Evolutionary conservation across 1,140 invertebrate species (phyloP).

Genomic region (Parapsyche elsis): DNA sequence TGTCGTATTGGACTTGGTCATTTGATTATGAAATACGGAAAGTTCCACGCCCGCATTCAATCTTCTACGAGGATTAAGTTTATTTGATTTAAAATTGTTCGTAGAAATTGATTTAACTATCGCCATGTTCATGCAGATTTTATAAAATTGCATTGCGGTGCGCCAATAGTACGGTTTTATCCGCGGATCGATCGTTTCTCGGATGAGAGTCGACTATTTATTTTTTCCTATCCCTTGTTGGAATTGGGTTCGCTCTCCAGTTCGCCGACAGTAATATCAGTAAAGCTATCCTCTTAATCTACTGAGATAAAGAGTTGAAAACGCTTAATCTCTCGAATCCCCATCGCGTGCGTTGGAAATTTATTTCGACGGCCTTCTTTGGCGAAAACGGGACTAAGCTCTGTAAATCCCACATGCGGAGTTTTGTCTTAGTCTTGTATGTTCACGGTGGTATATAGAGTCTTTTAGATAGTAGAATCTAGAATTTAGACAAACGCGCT

Average conservation of each 20-base stretch:
- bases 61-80: too few species aligned
- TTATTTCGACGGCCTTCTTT: conserved; percentile 14
- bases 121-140: too few species aligned
- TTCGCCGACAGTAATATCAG: conserved; percentile 22
- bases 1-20: too few species aligned
- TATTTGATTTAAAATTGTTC: too few species aligned
- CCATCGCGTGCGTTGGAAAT: conserved; percentile 37
- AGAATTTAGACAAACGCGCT: not conserved
- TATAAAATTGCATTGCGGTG: too few species aligned
- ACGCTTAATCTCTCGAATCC: conserved; percentile 36
- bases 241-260: not conserved
- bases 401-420: conserved; percentile 1
- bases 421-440: not conserved
- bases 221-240: too few species aligned
- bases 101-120: too few species aligned
- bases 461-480: not conserved
- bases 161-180: too few species aligned
- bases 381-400: conserved; percentile 1
- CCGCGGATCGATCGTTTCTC: too few species aligned
- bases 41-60: too few species aligned
- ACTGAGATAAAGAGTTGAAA: conserved; percentile 39
- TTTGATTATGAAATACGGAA: too few species aligned
- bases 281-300: conserved; percentile 35
- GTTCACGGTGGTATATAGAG: not conserved
- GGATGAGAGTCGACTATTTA: too few species aligned